Conservation (phyloP, 2,113 vertebrate genomes). For the Siphamia tubifer region DNA sequence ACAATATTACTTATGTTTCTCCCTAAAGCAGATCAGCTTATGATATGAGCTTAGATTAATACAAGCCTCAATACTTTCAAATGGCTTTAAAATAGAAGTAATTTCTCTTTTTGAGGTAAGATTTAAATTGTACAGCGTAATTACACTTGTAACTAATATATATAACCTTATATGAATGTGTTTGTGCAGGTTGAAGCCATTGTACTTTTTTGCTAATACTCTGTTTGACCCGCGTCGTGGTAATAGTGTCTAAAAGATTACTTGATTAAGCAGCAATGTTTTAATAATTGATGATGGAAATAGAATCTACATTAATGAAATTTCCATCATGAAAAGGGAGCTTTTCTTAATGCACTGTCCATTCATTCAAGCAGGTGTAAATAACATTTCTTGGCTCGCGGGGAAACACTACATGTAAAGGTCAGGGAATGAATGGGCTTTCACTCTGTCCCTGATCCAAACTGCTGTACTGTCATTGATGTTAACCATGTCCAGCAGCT, state of each 20-base stretch:
- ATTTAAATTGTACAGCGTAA: background rate
- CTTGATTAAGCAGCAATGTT: constrained; percentile 71
- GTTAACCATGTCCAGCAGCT: constrained; percentile 32
- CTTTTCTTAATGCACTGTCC: constrained; percentile 58
- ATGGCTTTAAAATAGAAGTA: constrained; percentile 1
- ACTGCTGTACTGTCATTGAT: constrained; percentile 1
- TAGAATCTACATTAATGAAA: constrained; percentile 87
- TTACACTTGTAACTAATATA: background rate
- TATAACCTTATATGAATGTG: background rate
- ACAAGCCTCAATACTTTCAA: constrained; percentile 6
- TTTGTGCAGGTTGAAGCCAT: background rate
- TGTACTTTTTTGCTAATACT: background rate
- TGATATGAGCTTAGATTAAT: constrained; percentile 50
- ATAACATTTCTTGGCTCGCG: constrained; percentile 47
- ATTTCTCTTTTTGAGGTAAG: constrained; percentile 4
- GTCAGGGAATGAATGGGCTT: constrained; percentile 39
- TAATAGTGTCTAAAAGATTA: constrained; percentile 22
- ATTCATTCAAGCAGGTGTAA: constrained; percentile 64
- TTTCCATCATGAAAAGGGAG: constrained; percentile 89
- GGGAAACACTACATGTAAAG: constrained; percentile 36
- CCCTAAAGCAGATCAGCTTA: constrained; percentile 35
- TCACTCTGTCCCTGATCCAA: background rate
- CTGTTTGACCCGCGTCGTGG: constrained; percentile 10
- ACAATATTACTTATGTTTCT: constrained; percentile 41
- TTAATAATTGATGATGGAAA: constrained; percentile 96